phyloP scores from a whole-genome alignment of 2,888 invertebrate genomes.

The Drosophila setosimentum region DNA sequence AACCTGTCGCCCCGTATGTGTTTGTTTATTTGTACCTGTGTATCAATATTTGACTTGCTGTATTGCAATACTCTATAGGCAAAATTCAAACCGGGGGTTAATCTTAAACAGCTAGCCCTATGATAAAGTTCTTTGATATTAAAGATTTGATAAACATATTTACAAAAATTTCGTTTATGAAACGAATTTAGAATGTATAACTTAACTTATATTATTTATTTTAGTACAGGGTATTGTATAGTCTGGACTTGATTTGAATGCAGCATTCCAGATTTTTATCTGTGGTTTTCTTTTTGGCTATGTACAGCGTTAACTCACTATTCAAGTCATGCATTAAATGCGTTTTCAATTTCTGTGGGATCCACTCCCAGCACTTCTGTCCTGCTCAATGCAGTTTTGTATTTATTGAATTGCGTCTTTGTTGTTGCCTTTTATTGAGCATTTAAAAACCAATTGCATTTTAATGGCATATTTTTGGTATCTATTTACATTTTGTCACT shows the following conservation, averaged over 20 bases:
- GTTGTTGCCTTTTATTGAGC: conserved; percentile 49
- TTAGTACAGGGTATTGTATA: conserved; percentile 1
- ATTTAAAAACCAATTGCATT: conserved; percentile 68
- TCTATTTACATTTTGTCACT: conserved; percentile 51
- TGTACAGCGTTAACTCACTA: conserved; percentile 28
- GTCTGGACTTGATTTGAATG: neutral
- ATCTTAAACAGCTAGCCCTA: neutral
- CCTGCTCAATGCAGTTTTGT: conserved; percentile 17
- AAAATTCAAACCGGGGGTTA: neutral
- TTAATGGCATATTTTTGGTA: conserved; percentile 49
- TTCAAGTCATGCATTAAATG: conserved; percentile 67
- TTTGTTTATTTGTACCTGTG: conserved; percentile 11
- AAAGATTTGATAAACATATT: neutral
- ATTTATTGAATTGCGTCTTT: conserved; percentile 48
- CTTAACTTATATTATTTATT: neutral
- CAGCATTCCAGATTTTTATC: conserved; percentile 5
- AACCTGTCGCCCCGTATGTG: conserved; percentile 25
- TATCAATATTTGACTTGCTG: conserved; percentile 74
- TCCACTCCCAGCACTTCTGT: neutral
- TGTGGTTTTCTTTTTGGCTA: conserved; percentile 1
- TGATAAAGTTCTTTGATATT: neutral
- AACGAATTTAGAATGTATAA: too few relatives aligned
- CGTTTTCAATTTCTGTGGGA: conserved; percentile 54
- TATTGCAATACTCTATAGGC: conserved; percentile 36
- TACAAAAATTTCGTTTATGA: too few relatives aligned